Evolutionary conservation across 2,113 vertebrate species (phyloP).

Genomic region (Thomomys bottae): DNA sequence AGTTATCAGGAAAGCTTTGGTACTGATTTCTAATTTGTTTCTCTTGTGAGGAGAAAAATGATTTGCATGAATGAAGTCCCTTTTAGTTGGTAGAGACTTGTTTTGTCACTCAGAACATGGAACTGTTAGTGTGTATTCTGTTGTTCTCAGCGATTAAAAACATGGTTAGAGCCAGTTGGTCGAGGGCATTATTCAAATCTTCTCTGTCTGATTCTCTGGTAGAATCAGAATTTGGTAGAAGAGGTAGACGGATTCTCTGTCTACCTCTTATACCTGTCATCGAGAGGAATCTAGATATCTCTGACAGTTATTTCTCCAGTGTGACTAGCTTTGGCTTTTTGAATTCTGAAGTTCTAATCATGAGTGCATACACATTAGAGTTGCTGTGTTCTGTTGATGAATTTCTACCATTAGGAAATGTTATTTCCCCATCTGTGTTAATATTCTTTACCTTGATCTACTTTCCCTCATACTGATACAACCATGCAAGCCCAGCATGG

Average conservation of each 20-base stretch:
- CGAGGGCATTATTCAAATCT: not conserved
- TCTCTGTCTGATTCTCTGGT: not conserved
- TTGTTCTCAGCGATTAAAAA: not conserved
- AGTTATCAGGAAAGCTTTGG: conserved; percentile 5
- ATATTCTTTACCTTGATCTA: not conserved
- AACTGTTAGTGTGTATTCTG: not conserved
- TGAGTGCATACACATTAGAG: not conserved
- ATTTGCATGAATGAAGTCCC: not conserved
- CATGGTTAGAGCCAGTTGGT: not conserved
- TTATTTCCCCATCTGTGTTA: too few relatives aligned
- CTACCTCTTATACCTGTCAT: not conserved
- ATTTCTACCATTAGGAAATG: not conserved
- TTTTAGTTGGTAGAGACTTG: not conserved
- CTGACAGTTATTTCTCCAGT: not conserved
- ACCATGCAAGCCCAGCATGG: not conserved
- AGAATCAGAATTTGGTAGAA: too few relatives aligned
- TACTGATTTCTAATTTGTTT: conserved; percentile 29
- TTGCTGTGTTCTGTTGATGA: not conserved
- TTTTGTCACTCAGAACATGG: not conserved
- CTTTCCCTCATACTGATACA: not conserved
- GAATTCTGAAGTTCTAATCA: not conserved
- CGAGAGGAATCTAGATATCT: not conserved
- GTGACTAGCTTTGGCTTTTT: not conserved
- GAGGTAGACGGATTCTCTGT: conserved; percentile 20
- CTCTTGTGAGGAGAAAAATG: not conserved